phyloP scores from a whole-genome alignment of 2,113 vertebrate species.

The Raja brachyura region DNA sequence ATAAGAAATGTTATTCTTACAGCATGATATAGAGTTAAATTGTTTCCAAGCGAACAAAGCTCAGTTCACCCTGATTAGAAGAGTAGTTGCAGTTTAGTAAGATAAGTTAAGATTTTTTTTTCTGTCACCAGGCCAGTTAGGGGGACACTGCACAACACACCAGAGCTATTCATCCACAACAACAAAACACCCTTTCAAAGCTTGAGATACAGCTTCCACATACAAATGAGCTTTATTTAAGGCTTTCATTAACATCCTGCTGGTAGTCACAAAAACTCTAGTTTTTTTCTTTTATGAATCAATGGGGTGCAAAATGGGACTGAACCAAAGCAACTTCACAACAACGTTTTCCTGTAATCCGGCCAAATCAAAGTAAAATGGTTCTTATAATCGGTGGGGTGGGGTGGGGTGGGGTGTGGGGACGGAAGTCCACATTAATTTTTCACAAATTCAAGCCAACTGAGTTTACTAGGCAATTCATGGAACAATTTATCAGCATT shows the following conservation, averaged over 20 bases:
- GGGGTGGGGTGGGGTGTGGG: not conserved
- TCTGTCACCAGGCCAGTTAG: conserved; percentile 22
- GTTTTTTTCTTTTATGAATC: conserved; percentile 37
- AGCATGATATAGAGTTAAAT: conserved; percentile 12
- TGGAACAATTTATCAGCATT: not conserved
- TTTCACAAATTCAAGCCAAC: not conserved
- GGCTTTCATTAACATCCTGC: conserved; percentile 36
- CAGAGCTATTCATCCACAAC: conserved; percentile 32
- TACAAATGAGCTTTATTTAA: conserved; percentile 37
- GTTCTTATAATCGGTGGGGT: not conserved
- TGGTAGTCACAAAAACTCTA: conserved; percentile 28
- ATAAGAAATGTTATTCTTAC: not conserved
- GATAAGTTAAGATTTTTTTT: conserved; percentile 4
- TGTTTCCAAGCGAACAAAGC: not conserved
- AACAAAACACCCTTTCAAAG: conserved; percentile 38
- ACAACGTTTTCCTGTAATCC: conserved; percentile 16
- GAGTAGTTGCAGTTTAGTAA: conserved; percentile 28
- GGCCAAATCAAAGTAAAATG: conserved; percentile 3
- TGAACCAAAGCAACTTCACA: conserved; percentile 37
- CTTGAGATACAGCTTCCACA: conserved; percentile 11
- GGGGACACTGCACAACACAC: conserved; percentile 10
- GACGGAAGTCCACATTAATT: not conserved
- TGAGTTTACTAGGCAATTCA: not conserved
- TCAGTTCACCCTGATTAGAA: conserved; percentile 26
- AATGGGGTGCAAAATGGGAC: conserved; percentile 13